Conservation (phyloP, 2,888 invertebrate genomes). For the Sarcophaga caerulescens region DNA sequence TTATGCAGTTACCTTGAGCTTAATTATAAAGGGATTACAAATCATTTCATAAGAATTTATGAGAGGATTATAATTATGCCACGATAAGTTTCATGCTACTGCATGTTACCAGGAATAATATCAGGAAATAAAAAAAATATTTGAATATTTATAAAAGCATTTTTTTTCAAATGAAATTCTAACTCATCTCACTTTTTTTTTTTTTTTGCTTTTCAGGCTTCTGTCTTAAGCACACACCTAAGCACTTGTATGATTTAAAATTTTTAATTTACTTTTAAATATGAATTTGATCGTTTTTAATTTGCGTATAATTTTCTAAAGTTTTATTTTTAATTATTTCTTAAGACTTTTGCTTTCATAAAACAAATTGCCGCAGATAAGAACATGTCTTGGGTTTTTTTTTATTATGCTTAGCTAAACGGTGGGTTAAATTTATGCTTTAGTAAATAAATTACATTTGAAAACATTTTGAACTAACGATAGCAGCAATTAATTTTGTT, state of each 20-base stretch:
- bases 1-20: constrained; percentile 6
- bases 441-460: not conserved
- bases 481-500: not conserved
- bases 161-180: not conserved
- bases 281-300: too few relatives aligned
- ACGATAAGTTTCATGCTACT: too few relatives aligned
- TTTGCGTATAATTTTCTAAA: too few relatives aligned
- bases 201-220: not conserved
- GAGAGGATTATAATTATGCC: not conserved
- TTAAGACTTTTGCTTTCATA: constrained; percentile 34
- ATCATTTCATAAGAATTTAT: not conserved
- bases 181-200: not conserved
- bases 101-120: not conserved
- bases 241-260: too few relatives aligned
- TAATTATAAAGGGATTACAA: not conserved
- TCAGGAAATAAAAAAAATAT: not conserved
- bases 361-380: constrained; percentile 11
- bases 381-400: constrained; percentile 31
- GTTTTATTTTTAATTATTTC: too few relatives aligned
- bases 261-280: too few relatives aligned
- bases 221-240: not conserved
- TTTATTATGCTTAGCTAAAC: not conserved
- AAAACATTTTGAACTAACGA: not conserved
- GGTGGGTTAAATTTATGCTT: not conserved
- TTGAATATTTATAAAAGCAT: not conserved